A percentile compares a stretch with the other conserved stretches of the same genome.
Conservation (phyloP, 2,888 invertebrate genomes). For the Isotomurus palustris region DNA sequence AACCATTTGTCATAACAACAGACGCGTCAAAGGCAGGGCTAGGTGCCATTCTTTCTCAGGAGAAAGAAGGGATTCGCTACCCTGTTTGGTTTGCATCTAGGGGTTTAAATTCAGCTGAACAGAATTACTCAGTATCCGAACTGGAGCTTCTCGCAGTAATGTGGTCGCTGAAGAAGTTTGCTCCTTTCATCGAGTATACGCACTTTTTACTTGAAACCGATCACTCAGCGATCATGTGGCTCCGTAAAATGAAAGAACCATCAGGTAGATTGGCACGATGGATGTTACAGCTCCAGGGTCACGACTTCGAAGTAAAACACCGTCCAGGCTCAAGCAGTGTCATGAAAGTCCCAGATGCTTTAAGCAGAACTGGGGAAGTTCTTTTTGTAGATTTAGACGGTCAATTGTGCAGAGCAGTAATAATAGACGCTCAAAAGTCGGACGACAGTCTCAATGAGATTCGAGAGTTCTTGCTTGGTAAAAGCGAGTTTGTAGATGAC, state of each 20-base stretch:
- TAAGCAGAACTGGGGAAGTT: background rate
- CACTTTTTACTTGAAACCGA: constrained; percentile 50
- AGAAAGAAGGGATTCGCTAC: background rate
- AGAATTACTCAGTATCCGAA: constrained; percentile 3
- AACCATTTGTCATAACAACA: background rate
- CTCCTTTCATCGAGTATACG: constrained; percentile 50
- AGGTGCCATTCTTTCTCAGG: background rate
- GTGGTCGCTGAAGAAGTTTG: constrained; percentile 41
- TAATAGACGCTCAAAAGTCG: constrained; percentile 13
- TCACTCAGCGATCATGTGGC: constrained; percentile 53
- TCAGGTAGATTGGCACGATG: constrained; percentile 51
- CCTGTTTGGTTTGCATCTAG: constrained; percentile 6
- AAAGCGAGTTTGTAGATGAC: background rate
- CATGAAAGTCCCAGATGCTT: constrained; percentile 50
- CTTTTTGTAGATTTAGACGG: background rate
- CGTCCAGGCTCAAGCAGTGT: constrained; percentile 47
- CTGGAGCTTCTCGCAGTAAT: constrained; percentile 14
- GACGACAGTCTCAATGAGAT: constrained; percentile 18
- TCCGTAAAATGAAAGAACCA: constrained; percentile 50
- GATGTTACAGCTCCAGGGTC: constrained; percentile 50
- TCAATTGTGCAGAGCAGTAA: background rate
- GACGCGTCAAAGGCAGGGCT: background rate
- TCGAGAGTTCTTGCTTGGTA: background rate
- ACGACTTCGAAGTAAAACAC: constrained; percentile 49
- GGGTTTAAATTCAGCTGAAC: constrained; percentile 1